Conservation (phyloP, 1,140 invertebrate genomes). For the Drosophila willistoni region DNA sequence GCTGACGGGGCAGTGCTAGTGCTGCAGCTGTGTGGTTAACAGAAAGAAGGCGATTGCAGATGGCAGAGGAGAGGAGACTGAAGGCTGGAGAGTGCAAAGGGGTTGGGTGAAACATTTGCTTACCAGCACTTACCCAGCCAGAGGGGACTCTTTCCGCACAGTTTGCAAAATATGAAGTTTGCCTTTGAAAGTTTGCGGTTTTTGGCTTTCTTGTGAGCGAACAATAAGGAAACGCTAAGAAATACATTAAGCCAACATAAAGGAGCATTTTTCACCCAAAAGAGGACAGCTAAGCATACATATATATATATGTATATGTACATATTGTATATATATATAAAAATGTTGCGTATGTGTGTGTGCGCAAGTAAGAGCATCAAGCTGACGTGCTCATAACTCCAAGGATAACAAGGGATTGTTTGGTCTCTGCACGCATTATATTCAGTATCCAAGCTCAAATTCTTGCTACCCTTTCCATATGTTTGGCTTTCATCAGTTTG, state of each 20-base stretch:
- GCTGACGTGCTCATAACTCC: constrained; percentile 49
- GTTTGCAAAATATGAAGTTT: constrained; percentile 70
- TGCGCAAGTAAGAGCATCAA: constrained; percentile 22
- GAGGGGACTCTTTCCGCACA: constrained; percentile 55
- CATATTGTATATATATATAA: constrained; percentile 1
- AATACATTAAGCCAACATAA: constrained; percentile 68
- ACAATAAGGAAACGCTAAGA: constrained; percentile 65
- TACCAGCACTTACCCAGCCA: constrained; percentile 16
- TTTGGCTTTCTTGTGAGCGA: constrained; percentile 60
- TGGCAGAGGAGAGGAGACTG: background rate
- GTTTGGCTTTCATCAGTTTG: constrained; percentile 46
- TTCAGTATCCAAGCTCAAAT: constrained; percentile 42
- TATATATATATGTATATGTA: background rate
- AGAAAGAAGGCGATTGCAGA: background rate
- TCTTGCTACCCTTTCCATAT: constrained; percentile 3
- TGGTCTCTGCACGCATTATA: constrained; percentile 47
- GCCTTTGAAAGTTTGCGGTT: constrained; percentile 66
- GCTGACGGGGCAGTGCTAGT: constrained; percentile 11
- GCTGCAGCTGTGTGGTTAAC: constrained; percentile 15
- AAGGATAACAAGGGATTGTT: constrained; percentile 63
- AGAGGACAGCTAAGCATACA: constrained; percentile 26
- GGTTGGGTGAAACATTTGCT: constrained; percentile 24
- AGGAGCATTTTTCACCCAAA: constrained; percentile 57
- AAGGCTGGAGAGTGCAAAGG: background rate
- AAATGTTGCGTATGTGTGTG: constrained; percentile 2